Evolutionary conservation across 2,888 invertebrate species (phyloP).

Genomic region (Plemyria rubiginata): DNA sequence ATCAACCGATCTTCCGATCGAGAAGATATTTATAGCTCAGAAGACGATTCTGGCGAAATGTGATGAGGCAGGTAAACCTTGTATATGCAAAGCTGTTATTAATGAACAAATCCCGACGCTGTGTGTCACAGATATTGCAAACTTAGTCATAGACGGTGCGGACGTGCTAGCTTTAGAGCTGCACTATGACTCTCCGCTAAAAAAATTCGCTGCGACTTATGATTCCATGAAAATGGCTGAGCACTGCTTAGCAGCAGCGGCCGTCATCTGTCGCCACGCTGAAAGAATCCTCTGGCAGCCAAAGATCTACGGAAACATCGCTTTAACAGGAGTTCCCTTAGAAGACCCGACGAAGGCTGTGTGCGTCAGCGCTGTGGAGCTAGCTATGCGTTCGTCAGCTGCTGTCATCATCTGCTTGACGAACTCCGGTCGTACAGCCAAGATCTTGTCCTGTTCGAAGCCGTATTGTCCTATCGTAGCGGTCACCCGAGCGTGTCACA

Average conservation of each 20-base stretch:
- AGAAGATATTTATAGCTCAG: slow-evolving; percentile 94
- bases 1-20: slow-evolving; percentile 93
- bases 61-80: slow-evolving; percentile 93
- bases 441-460: slow-evolving; percentile 87
- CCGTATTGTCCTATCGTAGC: slow-evolving; percentile 91
- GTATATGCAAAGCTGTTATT: slow-evolving; percentile 94
- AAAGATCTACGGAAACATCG: slow-evolving; percentile 90
- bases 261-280: slow-evolving; percentile 92
- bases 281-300: slow-evolving; percentile 94
- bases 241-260: slow-evolving; percentile 89
- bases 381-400: slow-evolving; percentile 69
- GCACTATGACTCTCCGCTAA: slow-evolving; percentile 73
- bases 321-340: slow-evolving; percentile 84
- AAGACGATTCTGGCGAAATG: slow-evolving; percentile 94
- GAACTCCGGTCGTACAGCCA: slow-evolving; percentile 89
- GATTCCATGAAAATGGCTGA: slow-evolving; percentile 80
- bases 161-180: slow-evolving; percentile 94
- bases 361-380: slow-evolving; percentile 71
- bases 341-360: slow-evolving; percentile 82
- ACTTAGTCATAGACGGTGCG: slow-evolving; percentile 94
- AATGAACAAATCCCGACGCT: slow-evolving; percentile 91
- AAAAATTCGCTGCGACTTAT: slow-evolving; percentile 61
- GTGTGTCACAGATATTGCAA: slow-evolving; percentile 94
- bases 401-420: slow-evolving; percentile 90
- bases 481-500: slow-evolving; percentile 88